phyloP scores from a whole-genome alignment of 2,797 vertebrate genomes.

The Meda fulgida region DNA sequence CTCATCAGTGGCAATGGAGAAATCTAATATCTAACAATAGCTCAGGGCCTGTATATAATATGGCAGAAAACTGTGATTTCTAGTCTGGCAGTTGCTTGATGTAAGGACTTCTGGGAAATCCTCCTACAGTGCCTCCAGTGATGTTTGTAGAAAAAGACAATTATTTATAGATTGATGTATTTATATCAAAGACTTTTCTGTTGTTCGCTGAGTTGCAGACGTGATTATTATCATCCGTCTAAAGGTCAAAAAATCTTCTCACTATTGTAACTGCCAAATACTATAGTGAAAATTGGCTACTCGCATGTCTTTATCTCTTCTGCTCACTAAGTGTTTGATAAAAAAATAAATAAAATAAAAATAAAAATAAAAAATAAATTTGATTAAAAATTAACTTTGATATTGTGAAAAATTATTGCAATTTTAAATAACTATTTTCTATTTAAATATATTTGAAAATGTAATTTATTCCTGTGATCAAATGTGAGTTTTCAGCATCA shows the following conservation, averaged over 20 bases:
- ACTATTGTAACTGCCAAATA: neutral
- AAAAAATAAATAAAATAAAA: too few species aligned
- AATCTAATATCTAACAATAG: slow-evolving; percentile 17
- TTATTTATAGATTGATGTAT: slow-evolving; percentile 40
- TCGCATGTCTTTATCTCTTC: neutral
- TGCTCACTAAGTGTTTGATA: too few species aligned
- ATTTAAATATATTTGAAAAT: too few species aligned
- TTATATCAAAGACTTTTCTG: slow-evolving; percentile 9
- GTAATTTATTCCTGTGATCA: too few species aligned
- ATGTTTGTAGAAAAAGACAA: neutral
- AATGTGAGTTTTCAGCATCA: too few species aligned
- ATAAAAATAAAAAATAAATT: too few species aligned
- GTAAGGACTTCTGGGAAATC: slow-evolving; percentile 35
- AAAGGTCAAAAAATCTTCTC: neutral
- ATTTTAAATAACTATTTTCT: too few species aligned
- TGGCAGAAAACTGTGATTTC: slow-evolving; percentile 19
- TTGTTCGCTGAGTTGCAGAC: slow-evolving; percentile 6
- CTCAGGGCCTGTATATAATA: slow-evolving; percentile 23
- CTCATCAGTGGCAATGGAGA: slow-evolving; percentile 14
- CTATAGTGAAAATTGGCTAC: neutral
- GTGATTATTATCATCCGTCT: neutral
- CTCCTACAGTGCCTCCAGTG: slow-evolving; percentile 3
- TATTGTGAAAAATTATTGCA: too few species aligned
- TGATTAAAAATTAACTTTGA: too few species aligned
- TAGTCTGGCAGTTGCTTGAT: slow-evolving; percentile 28